phyloP scores from a whole-genome alignment of 2,797 vertebrate species.

The Scomberomorus guttatus region DNA sequence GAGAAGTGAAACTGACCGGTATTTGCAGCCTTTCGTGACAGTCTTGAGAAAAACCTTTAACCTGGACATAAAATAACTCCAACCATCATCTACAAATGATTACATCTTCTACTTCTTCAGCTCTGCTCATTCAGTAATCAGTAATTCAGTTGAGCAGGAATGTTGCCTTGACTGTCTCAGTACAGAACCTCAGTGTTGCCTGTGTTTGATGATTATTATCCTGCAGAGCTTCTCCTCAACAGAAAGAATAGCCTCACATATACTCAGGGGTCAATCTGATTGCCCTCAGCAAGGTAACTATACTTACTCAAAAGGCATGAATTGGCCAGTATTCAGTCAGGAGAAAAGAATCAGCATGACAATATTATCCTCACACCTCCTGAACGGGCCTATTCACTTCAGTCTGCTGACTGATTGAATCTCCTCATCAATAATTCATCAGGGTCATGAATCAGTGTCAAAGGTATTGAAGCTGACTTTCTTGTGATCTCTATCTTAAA shows the following conservation, averaged over 20 bases:
- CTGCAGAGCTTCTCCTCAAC: background rate
- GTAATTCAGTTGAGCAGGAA: slow-evolving; percentile 14
- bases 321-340: slow-evolving; percentile 22
- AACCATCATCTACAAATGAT: slow-evolving; percentile 27
- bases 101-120: slow-evolving; percentile 6
- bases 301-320: slow-evolving; percentile 25
- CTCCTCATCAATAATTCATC: slow-evolving; percentile 69
- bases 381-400: slow-evolving; percentile 38
- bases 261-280: slow-evolving; percentile 13
- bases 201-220: slow-evolving; percentile 14
- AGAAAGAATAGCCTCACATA: slow-evolving; percentile 26
- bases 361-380: slow-evolving; percentile 50
- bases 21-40: background rate
- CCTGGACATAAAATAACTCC: background rate
- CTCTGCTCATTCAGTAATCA: slow-evolving; percentile 28
- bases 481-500: slow-evolving; percentile 41
- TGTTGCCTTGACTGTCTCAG: background rate
- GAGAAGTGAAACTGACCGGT: background rate
- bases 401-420: slow-evolving; percentile 57
- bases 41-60: background rate
- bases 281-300: slow-evolving; percentile 12
- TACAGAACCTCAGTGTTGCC: background rate
- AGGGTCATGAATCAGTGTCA: slow-evolving; percentile 52
- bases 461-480: slow-evolving; percentile 31
- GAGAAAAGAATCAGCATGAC: slow-evolving; percentile 56